phyloP scores from a whole-genome alignment of 1,140 invertebrate genomes.

The Calliphora vicina region DNA sequence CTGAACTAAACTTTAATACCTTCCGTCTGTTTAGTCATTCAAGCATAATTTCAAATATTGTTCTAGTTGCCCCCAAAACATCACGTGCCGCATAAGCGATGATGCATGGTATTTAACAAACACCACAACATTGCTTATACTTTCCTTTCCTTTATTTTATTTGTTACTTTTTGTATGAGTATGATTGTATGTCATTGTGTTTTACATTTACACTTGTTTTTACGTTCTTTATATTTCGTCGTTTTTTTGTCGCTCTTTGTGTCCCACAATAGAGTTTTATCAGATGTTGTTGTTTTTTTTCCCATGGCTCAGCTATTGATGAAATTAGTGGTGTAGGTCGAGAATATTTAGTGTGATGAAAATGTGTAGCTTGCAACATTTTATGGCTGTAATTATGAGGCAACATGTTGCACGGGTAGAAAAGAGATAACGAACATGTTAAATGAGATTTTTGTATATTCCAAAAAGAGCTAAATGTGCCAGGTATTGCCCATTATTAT shows the following conservation, averaged over 20 bases:
- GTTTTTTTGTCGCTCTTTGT: background rate
- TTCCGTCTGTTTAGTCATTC: background rate
- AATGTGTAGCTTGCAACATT: background rate
- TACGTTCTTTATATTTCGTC: no score
- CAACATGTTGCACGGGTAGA: background rate
- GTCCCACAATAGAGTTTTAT: background rate
- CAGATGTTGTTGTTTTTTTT: background rate
- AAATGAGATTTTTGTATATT: background rate
- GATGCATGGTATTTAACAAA: background rate
- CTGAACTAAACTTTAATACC: background rate
- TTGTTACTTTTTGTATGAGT: background rate
- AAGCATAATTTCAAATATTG: background rate
- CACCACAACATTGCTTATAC: background rate
- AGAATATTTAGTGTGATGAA: background rate
- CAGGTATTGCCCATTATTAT: no score
- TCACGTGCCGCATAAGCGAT: slow-evolving; percentile 5
- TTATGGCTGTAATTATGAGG: background rate
- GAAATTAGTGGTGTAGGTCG: slow-evolving; percentile 6
- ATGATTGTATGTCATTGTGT: background rate
- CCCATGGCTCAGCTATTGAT: background rate
- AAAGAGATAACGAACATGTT: background rate
- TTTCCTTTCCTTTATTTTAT: background rate
- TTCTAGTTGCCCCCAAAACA: background rate
- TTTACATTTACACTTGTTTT: background rate
- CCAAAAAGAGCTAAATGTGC: no score